Evolutionary conservation across 2,113 vertebrate genomes (phyloP).

Genomic region (Callospermophilus lateralis): DNA sequence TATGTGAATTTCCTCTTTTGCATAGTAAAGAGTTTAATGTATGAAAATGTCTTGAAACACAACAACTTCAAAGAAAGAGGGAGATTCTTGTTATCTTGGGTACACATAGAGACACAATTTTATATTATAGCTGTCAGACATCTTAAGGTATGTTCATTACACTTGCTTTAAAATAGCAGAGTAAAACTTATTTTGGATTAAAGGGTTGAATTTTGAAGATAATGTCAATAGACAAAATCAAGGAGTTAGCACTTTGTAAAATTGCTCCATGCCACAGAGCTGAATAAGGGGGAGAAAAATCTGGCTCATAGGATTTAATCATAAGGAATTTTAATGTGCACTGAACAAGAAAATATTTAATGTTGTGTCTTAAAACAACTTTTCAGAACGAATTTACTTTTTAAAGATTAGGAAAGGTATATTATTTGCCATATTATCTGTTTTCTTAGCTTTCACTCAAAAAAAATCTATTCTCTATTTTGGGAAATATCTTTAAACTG

Average conservation of each 20-base stretch:
- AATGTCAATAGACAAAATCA: neutral
- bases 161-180: slow-evolving; percentile 19
- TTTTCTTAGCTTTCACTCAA: slow-evolving; percentile 63
- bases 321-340: slow-evolving; percentile 47
- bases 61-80: slow-evolving; percentile 31
- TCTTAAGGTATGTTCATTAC: neutral
- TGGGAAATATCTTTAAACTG: slow-evolving; percentile 51
- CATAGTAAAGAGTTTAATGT: slow-evolving; percentile 15
- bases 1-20: neutral
- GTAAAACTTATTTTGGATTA: slow-evolving; percentile 42
- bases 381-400: slow-evolving; percentile 54
- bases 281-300: neutral
- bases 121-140: neutral
- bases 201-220: slow-evolving; percentile 38
- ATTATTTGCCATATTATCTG: slow-evolving; percentile 29
- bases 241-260: slow-evolving; percentile 28
- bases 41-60: neutral
- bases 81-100: slow-evolving; percentile 36
- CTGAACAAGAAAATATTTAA: slow-evolving; percentile 20
- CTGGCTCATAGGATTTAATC: slow-evolving; percentile 37
- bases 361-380: slow-evolving; percentile 42
- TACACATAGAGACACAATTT: neutral
- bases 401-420: slow-evolving; percentile 35
- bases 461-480: neutral
- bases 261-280: neutral